Evolutionary conservation across 2,888 invertebrate species (phyloP).

Genomic region (Stenurella melanura): DNA sequence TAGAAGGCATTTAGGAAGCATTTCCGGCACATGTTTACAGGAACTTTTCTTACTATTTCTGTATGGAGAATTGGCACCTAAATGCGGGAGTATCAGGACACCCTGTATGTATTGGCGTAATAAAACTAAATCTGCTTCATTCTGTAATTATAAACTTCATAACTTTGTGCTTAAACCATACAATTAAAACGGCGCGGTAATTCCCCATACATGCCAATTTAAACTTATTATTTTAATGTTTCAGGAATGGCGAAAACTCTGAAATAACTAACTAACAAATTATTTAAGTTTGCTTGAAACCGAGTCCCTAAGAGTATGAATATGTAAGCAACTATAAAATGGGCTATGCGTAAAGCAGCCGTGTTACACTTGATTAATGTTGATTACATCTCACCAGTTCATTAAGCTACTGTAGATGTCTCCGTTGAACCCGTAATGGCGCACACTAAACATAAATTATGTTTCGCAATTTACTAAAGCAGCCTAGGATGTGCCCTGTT

Average conservation of each 20-base stretch:
- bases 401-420: conserved; percentile 62
- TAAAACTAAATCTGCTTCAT: too few relatives aligned
- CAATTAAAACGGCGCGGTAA: too few relatives aligned
- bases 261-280: conserved; percentile 42
- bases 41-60: too few relatives aligned
- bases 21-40: too few relatives aligned
- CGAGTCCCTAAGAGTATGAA: conserved; percentile 49
- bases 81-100: too few relatives aligned
- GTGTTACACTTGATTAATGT: conserved; percentile 63
- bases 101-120: too few relatives aligned
- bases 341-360: conserved; percentile 56
- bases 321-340: conserved; percentile 56
- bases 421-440: conserved; percentile 58
- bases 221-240: neutral
- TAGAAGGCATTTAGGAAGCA: too few relatives aligned
- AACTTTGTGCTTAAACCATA: too few relatives aligned
- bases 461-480: conserved; percentile 42
- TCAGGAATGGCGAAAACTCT: neutral
- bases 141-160: too few relatives aligned
- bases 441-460: conserved; percentile 56
- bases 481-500: conserved; percentile 37
- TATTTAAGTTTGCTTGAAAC: conserved; percentile 46
- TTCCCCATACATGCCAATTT: neutral
- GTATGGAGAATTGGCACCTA: too few relatives aligned
- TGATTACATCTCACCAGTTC: conserved; percentile 64